Base-by-base conservation (phyloP, 2,888 invertebrate species). In the Oligia strigilis region DNA sequence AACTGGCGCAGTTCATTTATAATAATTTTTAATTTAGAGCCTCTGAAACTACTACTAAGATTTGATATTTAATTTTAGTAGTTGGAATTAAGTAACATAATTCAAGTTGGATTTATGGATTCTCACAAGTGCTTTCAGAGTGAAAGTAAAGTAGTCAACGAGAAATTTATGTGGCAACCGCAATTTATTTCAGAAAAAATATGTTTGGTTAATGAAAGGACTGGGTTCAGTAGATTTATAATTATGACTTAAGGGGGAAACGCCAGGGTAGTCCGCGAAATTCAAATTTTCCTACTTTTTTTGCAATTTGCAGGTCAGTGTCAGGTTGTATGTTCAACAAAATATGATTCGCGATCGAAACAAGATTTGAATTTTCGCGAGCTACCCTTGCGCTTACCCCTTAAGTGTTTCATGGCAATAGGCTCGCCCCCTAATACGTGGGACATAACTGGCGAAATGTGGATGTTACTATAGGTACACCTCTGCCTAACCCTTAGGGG, bases 41-140 rank as follows among this genome's bases (percentile, higher is more conserved):
- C 14, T 46, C 9, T 40, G 17, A 62, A 76, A 62, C 29, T 14
- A 43, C 8, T 36, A 43, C 58, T 62, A 46, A 62, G 69, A 55
- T 58, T 65, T 70, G 13, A 67, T 64, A 74, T 75, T 82, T n/a
- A 69, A 65, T 82, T 66, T 77, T 52, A 64, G 78, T 77, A 55
- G 55, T 75, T 72, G 19, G 65, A 75, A 69, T 82, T 82, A 55
- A 77, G 64, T 75, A 64, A 66, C 65, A 85, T 66, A 65, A 67
- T 72, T 84, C 67, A 65, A 75, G 71, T 64, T 72, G 43, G 60
- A 82, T 84, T 82, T 82, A 85, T 85, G 77, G 65, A 65, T 72
- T 72, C 49, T 71, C 60, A 72, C 55, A 76, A 81, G 55, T 66
- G 62, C 81, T 86, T 77, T 84, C 55, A 85, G 65, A 65, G 46